Conservation (phyloP, 2,797 vertebrate genomes). For the Falco biarmicus region DNA sequence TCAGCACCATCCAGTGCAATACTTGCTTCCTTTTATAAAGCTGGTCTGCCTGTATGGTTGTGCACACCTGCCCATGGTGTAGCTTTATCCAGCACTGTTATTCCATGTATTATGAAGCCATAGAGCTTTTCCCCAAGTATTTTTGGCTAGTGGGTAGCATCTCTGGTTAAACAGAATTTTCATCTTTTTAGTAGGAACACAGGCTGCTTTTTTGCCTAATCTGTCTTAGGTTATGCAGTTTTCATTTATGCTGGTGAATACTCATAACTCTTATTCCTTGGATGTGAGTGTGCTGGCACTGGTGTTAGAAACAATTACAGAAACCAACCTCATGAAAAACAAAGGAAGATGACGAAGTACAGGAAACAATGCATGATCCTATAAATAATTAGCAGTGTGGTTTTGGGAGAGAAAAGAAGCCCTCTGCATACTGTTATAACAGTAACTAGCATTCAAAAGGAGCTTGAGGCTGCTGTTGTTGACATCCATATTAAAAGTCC, state of each 20-base stretch:
- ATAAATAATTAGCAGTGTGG: background rate
- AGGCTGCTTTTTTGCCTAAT: background rate
- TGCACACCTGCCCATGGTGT: background rate
- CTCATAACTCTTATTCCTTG: background rate
- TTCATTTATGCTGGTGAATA: background rate
- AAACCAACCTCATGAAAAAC: background rate
- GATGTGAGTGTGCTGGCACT: background rate
- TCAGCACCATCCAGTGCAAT: background rate
- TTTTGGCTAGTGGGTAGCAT: background rate
- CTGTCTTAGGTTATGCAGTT: background rate
- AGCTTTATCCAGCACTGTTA: background rate
- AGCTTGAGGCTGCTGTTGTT: background rate
- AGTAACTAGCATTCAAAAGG: background rate
- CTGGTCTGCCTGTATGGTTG: background rate
- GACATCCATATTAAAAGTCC: background rate
- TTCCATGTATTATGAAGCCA: background rate
- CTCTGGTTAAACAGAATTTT: background rate
- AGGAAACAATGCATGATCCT: background rate
- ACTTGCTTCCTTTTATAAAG: background rate
- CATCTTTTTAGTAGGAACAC: background rate
- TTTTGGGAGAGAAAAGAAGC: background rate
- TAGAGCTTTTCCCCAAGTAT: background rate
- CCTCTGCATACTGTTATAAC: background rate
- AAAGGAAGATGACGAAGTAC: background rate
- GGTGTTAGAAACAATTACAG: background rate